Evolutionary conservation across 2,797 vertebrate species (phyloP).

Genomic region (Psittacula derbiana): DNA sequence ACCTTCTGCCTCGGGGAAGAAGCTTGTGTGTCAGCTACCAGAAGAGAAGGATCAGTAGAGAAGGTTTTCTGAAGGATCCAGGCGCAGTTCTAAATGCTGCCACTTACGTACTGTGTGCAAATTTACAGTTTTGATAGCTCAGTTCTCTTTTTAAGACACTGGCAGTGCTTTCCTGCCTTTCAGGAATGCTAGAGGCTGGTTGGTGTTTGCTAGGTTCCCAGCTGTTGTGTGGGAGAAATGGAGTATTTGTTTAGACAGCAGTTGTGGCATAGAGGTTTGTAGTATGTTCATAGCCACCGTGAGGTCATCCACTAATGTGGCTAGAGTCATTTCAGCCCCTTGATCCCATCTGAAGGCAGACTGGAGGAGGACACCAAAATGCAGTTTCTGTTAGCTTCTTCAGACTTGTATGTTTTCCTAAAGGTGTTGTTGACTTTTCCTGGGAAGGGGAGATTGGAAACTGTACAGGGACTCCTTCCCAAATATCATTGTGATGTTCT

Average conservation of each 20-base stretch:
- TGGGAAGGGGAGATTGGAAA: background rate
- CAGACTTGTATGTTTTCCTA: background rate
- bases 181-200: background rate
- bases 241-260: background rate
- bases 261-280: background rate
- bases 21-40: background rate
- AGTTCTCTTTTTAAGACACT: background rate
- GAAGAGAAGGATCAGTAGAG: background rate
- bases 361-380: background rate
- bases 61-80: background rate
- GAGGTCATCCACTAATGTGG: background rate
- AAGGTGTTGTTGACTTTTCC: background rate
- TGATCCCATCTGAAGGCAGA: background rate
- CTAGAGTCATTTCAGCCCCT: background rate
- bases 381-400: background rate
- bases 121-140: background rate
- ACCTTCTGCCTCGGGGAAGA: background rate
- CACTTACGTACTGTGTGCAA: background rate
- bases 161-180: background rate
- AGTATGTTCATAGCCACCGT: background rate
- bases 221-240: background rate
- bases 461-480: background rate
- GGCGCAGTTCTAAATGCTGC: background rate
- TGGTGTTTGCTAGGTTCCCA: background rate
- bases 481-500: background rate